Conservation (phyloP, 1,140 invertebrate genomes). For the Drosophila baimaii region DNA sequence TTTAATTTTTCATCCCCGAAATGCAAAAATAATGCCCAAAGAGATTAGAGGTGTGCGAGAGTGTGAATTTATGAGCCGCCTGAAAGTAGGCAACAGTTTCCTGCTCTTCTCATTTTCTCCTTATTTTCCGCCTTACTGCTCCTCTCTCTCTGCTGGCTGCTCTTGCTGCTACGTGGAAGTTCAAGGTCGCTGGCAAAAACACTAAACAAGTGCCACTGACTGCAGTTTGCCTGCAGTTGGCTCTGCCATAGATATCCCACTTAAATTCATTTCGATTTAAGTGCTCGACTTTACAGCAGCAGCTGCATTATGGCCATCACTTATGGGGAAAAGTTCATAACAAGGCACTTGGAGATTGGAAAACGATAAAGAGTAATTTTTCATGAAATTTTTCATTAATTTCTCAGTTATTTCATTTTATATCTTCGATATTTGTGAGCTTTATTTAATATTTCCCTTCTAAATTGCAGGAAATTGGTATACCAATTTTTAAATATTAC, state of each 20-base stretch:
- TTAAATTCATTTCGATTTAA: conserved; percentile 20
- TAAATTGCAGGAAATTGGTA: background rate
- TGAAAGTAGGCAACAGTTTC: conserved; percentile 54
- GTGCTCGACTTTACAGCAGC: conserved; percentile 4
- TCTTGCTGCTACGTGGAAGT: conserved; percentile 21
- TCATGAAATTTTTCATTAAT: background rate
- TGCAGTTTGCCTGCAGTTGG: conserved; percentile 29
- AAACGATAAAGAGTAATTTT: background rate
- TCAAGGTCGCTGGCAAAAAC: conserved; percentile 37
- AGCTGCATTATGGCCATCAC: background rate
- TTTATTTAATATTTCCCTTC: background rate
- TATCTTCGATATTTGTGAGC: rapidly evolving
- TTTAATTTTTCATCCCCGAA: conserved; percentile 48
- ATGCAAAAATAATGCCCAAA: conserved; percentile 36
- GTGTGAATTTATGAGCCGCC: conserved; percentile 42
- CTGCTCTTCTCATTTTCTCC: conserved; percentile 1
- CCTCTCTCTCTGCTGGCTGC: background rate
- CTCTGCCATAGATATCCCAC: conserved; percentile 20
- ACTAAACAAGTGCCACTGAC: conserved; percentile 29
- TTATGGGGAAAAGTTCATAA: background rate
- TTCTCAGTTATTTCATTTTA: background rate
- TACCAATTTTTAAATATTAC: background rate
- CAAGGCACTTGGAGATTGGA: background rate
- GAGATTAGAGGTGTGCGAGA: conserved; percentile 40
- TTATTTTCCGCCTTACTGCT: background rate